phyloP scores from a whole-genome alignment of 2,888 invertebrate species.

The Rutpela maculata region DNA sequence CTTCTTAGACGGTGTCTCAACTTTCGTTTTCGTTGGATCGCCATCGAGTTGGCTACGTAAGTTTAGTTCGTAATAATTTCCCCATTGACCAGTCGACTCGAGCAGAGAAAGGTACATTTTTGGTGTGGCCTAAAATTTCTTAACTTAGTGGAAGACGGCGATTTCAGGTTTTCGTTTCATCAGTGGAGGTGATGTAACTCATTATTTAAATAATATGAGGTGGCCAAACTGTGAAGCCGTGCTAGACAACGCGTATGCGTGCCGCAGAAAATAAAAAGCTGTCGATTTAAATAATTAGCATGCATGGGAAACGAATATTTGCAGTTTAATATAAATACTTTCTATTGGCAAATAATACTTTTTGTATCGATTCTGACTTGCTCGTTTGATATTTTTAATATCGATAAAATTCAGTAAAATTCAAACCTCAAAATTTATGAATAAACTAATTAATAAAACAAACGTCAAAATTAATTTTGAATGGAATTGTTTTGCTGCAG shows the following conservation, averaged over 20 bases:
- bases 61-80: slow-evolving; percentile 43
- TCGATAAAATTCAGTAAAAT: no score
- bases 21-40: slow-evolving; percentile 60
- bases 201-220: not conserved
- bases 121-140: slow-evolving; percentile 55
- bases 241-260: not conserved
- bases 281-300: not conserved
- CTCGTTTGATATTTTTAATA: no score
- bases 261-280: not conserved
- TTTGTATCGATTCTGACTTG: not conserved
- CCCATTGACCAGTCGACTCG: slow-evolving; percentile 39
- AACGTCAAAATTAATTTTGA: no score
- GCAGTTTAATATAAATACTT: not conserved
- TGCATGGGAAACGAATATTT: not conserved
- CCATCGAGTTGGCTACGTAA: slow-evolving; percentile 47
- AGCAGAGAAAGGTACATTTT: slow-evolving; percentile 49
- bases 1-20: slow-evolving; percentile 46
- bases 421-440: no score
- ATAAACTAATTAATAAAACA: no score
- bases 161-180: slow-evolving; percentile 25
- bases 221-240: not conserved
- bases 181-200: not conserved
- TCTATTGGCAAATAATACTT: not conserved
- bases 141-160: slow-evolving; percentile 43
- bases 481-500: no score